These are phyloP conservation scores for Gadus macrocephalus DNA, from an alignment of 2,113 vertebrate species.

Conservation along the genomic window DNA sequence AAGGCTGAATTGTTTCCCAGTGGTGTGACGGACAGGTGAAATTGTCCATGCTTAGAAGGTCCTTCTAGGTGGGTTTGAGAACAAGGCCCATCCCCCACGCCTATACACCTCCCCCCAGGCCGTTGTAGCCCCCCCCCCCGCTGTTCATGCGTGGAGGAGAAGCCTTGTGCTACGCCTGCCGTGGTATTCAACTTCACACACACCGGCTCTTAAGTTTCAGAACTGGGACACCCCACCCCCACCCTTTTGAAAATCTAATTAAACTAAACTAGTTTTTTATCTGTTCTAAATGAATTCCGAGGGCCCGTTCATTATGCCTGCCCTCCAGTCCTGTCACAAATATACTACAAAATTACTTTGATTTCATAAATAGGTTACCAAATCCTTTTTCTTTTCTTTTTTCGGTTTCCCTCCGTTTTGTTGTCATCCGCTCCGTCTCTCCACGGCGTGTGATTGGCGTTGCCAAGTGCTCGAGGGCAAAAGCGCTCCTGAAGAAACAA, in stretches of 20 bases:
- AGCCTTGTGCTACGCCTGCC: slow-evolving; percentile 50
- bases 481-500: too few species aligned
- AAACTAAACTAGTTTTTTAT: slow-evolving; percentile 82
- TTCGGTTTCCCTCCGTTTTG: slow-evolving; percentile 28
- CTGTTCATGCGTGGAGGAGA: slow-evolving; percentile 64
- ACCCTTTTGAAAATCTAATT: slow-evolving; percentile 76
- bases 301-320: slow-evolving; percentile 75
- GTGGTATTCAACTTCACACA: slow-evolving; percentile 72
- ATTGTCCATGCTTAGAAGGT: neutral
- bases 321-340: slow-evolving; percentile 78
- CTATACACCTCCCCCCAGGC: slow-evolving; percentile 15
- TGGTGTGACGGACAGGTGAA: neutral
- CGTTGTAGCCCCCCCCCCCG: slow-evolving; percentile 45
- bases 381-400: slow-evolving; percentile 28
- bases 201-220: slow-evolving; percentile 53
- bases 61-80: too few species aligned
- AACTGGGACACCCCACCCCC: slow-evolving; percentile 74
- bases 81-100: neutral
- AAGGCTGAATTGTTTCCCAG: too few species aligned
- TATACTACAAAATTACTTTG: slow-evolving; percentile 71
- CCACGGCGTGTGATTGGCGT: too few species aligned
- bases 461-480: too few species aligned
- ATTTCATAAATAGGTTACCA: slow-evolving; percentile 78
- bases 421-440: slow-evolving; percentile 34
- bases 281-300: slow-evolving; percentile 79